Conservation (phyloP, 2,113 vertebrate genomes). For the Turdus rufiventris region DNA sequence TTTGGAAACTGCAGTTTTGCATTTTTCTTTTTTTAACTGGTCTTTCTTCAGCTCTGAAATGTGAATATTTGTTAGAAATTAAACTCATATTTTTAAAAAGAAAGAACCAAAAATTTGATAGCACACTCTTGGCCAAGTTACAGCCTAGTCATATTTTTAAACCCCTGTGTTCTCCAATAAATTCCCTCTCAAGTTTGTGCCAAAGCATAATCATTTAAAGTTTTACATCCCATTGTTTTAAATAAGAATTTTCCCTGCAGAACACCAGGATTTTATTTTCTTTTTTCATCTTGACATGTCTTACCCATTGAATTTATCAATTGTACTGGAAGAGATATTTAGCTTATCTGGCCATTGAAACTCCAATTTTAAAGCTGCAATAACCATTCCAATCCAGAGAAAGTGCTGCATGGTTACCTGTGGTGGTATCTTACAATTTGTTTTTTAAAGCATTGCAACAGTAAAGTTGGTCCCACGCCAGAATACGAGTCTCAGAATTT, state of each 20-base stretch:
- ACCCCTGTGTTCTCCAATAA: neutral
- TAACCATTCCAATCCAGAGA: neutral
- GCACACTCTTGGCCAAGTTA: neutral
- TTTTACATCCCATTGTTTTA: neutral
- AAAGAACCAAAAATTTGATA: neutral
- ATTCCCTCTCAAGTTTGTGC: neutral
- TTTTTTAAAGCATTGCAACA: neutral
- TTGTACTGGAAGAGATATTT: neutral
- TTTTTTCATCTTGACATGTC: neutral
- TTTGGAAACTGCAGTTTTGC: slow-evolving; percentile 79
- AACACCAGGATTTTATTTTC: neutral
- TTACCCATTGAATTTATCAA: neutral
- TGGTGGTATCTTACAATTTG: neutral
- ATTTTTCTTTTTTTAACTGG: slow-evolving; percentile 80
- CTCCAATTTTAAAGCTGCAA: neutral
- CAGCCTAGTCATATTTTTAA: neutral
- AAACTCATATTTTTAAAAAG: neutral
- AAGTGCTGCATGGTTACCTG: neutral
- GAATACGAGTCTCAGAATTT: neutral
- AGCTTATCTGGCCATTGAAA: neutral
- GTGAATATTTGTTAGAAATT: slow-evolving; percentile 28
- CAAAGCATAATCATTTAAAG: neutral
- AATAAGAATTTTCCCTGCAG: neutral
- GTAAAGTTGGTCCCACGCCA: neutral
- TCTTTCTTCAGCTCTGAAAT: slow-evolving; percentile 82